A percentile compares a stretch with the other conserved stretches of the same genome.
Evolutionary conservation across 2,113 vertebrate genomes (phyloP).

Genomic region (Caranx ignobilis): DNA sequence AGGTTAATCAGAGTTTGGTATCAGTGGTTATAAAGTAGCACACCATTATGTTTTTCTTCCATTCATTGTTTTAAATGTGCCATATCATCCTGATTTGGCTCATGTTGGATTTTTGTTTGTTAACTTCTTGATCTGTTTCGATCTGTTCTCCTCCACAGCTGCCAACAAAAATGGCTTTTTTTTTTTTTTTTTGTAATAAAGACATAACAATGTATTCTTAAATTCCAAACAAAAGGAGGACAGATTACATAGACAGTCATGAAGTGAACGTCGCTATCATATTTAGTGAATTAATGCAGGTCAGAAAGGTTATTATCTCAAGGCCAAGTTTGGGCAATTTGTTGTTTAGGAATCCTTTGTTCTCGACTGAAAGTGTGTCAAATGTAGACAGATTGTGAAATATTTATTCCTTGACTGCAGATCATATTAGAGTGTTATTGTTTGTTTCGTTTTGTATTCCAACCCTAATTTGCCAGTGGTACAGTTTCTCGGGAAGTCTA

Average conservation of each 20-base stretch:
- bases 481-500: slow-evolving; percentile 77
- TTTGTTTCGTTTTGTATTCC: slow-evolving; percentile 83
- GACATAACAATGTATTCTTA: slow-evolving; percentile 44
- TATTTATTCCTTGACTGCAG: slow-evolving; percentile 83
- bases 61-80: slow-evolving; percentile 46
- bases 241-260: slow-evolving; percentile 35
- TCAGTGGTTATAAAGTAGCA: slow-evolving; percentile 9
- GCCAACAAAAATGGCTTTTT: slow-evolving; percentile 10
- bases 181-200: slow-evolving; percentile 27
- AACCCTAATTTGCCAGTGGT: slow-evolving; percentile 80
- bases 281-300: slow-evolving; percentile 69
- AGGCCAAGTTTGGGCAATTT: slow-evolving; percentile 77
- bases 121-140: slow-evolving; percentile 53
- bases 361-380: slow-evolving; percentile 81
- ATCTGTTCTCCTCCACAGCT: slow-evolving; percentile 49
- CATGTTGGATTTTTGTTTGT: slow-evolving; percentile 50
- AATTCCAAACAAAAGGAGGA: slow-evolving; percentile 63
- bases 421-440: slow-evolving; percentile 83
- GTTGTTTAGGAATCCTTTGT: slow-evolving; percentile 80
- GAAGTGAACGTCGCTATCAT: slow-evolving; percentile 26
- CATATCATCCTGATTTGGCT: slow-evolving; percentile 42
- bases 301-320: slow-evolving; percentile 72
- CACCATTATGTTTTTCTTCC: slow-evolving; percentile 2
- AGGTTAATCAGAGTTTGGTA: slow-evolving; percentile 14
- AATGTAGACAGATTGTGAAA: slow-evolving; percentile 84